Conservation (phyloP, 1,140 invertebrate species). For the Drosophila orosa region DNA sequence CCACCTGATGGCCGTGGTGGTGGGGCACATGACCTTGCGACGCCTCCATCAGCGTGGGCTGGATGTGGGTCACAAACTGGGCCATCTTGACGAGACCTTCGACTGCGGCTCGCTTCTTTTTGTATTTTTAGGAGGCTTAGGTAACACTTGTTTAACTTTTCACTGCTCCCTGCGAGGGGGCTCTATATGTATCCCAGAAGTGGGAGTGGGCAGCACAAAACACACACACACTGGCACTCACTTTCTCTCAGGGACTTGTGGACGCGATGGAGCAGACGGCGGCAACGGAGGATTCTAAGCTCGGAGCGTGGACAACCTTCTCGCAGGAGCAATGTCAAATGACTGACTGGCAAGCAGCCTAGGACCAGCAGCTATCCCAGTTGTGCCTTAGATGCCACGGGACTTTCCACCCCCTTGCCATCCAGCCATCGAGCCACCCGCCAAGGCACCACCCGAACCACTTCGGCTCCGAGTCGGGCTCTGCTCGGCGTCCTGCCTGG, state of each 20-base stretch:
- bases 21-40: constrained; percentile 85
- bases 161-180: constrained; percentile 29
- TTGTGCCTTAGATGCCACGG: constrained; percentile 72
- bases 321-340: constrained; percentile 83
- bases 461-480: constrained; percentile 62
- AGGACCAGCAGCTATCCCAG: constrained; percentile 71
- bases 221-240: constrained; percentile 38
- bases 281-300: constrained; percentile 41
- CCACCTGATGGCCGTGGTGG: constrained; percentile 83
- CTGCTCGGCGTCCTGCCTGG: constrained; percentile 31
- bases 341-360: constrained; percentile 69
- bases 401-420: constrained; percentile 53
- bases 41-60: constrained; percentile 86
- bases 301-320: constrained; percentile 79
- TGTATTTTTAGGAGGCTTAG: constrained; percentile 33
- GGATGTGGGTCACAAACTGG: constrained; percentile 86
- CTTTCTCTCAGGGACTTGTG: constrained; percentile 28
- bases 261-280: constrained; percentile 38
- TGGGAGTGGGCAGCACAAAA: constrained; percentile 47
- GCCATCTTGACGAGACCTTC: constrained; percentile 78
- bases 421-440: constrained; percentile 10
- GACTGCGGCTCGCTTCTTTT: constrained; percentile 19
- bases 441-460: constrained; percentile 33
- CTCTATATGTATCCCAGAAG: constrained; percentile 59
- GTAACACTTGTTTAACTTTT: constrained; percentile 65